Evolutionary conservation across 2,888 invertebrate species (phyloP).

Genomic region (Platycheirus albimanus): DNA sequence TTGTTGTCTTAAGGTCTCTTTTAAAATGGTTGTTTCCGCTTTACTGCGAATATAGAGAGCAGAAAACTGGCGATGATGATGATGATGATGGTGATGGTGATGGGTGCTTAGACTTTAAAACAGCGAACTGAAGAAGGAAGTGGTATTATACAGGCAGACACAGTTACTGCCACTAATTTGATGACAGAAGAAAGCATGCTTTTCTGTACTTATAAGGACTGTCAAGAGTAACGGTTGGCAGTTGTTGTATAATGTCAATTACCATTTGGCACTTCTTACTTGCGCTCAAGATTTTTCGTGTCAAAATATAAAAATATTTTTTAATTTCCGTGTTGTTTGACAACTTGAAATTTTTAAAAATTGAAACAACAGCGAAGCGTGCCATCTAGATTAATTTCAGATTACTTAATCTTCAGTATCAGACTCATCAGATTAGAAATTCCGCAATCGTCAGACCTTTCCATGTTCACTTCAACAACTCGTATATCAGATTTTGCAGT

Average conservation of each 20-base stretch:
- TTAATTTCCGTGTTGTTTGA: no score
- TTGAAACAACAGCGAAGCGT: no score
- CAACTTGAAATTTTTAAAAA: no score
- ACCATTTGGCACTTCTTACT: no score
- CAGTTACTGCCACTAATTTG: slow-evolving; percentile 42
- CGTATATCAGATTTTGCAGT: no score
- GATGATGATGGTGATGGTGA: slow-evolving; percentile 48
- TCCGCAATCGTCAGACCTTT: no score
- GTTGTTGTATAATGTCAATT: not conserved
- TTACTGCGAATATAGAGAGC: slow-evolving; percentile 55
- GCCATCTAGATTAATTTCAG: no score
- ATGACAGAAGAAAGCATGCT: slow-evolving; percentile 38
- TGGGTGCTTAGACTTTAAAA: slow-evolving; percentile 50
- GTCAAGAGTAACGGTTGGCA: slow-evolving; percentile 51
- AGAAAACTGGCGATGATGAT: slow-evolving; percentile 25
- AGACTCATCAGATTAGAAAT: no score
- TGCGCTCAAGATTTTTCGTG: no score
- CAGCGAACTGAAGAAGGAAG: slow-evolving; percentile 41
- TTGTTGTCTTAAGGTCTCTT: slow-evolving; percentile 39
- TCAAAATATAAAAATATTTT: no score
- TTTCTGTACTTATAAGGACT: slow-evolving; percentile 38
- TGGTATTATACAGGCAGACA: slow-evolving; percentile 18
- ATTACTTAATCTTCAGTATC: no score
- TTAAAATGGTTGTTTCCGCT: slow-evolving; percentile 69
- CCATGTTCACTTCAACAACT: no score